Conservation (phyloP, 1,140 invertebrate species). For the Frieseomelitta varia region DNA sequence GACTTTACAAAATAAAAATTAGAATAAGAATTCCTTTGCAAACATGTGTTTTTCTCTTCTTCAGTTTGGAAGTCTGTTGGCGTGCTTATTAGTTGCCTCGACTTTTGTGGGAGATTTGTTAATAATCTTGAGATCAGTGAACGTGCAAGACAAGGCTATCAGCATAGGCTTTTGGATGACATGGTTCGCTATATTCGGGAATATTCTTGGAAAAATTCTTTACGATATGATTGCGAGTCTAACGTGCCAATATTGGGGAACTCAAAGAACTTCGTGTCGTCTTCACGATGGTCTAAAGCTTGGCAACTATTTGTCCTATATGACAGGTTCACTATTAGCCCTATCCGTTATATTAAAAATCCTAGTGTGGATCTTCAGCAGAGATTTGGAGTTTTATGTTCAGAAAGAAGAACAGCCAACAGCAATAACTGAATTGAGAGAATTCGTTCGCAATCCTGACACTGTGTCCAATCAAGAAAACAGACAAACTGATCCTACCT, state of each 20-base stretch:
- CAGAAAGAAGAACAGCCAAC: conserved; percentile 43
- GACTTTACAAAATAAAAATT: too few relatives aligned
- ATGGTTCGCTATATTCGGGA: conserved; percentile 81
- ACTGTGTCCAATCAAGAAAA: neutral
- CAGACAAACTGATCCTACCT: too few relatives aligned
- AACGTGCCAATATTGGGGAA: conserved; percentile 74
- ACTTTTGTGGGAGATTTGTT: conserved; percentile 83
- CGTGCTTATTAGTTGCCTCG: conserved; percentile 73
- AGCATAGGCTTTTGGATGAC: conserved; percentile 84
- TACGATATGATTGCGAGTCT: conserved; percentile 81
- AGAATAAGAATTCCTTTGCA: too few relatives aligned
- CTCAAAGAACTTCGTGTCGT: conserved; percentile 62
- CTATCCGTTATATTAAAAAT: conserved; percentile 67
- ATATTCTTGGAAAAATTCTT: conserved; percentile 83
- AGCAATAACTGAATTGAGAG: conserved; percentile 52
- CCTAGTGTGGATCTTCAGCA: conserved; percentile 67
- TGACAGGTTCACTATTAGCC: conserved; percentile 68
- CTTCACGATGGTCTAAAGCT: conserved; percentile 69
- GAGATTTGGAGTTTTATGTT: conserved; percentile 70
- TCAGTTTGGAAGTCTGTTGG: conserved; percentile 69
- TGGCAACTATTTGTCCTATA: conserved; percentile 72
- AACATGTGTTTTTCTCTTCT: conserved; percentile 1
- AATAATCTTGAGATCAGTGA: conserved; percentile 82
- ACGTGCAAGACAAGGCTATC: conserved; percentile 84
- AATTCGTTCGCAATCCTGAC: conserved; percentile 34